These are phyloP conservation scores for Tinea trinotella DNA, from an alignment of 2,888 invertebrate genomes.

Conservation along the genomic window DNA sequence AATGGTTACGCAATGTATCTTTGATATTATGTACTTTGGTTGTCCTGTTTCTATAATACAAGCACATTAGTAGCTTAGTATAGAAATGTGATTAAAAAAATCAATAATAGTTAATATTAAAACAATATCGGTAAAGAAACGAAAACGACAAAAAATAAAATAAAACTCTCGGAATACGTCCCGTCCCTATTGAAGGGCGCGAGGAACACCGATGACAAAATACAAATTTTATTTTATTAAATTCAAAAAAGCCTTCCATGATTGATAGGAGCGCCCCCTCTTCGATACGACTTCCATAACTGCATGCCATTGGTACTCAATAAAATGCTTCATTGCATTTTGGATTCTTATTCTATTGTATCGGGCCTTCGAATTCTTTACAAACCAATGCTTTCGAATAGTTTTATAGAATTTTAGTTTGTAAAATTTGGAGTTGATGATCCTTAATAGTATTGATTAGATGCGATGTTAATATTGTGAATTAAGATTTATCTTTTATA, in stretches of 20 bases:
- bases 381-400: background rate
- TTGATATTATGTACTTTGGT: too few relatives aligned
- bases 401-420: too few relatives aligned
- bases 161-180: constrained; percentile 28
- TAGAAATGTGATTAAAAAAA: too few relatives aligned
- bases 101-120: too few relatives aligned
- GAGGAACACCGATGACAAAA: constrained; percentile 70
- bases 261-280: constrained; percentile 68
- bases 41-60: too few relatives aligned
- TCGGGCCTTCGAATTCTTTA: background rate
- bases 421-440: too few relatives aligned
- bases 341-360: background rate
- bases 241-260: constrained; percentile 72
- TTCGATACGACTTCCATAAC: constrained; percentile 31
- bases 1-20: too few relatives aligned
- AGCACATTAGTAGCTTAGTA: too few relatives aligned
- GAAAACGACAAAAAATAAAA: background rate
- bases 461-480: too few relatives aligned
- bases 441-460: too few relatives aligned
- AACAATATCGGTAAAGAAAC: too few relatives aligned
- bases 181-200: constrained; percentile 48
- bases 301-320: constrained; percentile 65
- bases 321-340: constrained; percentile 31
- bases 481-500: too few relatives aligned
- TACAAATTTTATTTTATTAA: constrained; percentile 75